These are phyloP conservation scores for Xiphophorus birchmanni DNA, from an alignment of 2,797 vertebrate genomes.

Conservation along the genomic window DNA sequence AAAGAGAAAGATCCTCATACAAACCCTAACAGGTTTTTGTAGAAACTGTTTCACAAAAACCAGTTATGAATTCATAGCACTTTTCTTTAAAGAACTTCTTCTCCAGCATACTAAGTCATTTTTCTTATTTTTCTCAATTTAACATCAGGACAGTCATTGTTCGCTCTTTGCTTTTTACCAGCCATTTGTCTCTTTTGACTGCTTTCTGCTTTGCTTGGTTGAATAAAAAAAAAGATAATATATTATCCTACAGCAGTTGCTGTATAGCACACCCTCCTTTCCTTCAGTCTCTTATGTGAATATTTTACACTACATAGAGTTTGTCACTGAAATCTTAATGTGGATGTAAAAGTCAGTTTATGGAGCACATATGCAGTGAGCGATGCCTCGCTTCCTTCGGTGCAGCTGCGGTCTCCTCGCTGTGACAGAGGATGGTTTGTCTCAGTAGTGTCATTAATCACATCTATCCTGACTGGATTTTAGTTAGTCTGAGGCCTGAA, in stretches of 20 bases:
- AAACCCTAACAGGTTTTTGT: constrained; percentile 13
- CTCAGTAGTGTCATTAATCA: constrained; percentile 45
- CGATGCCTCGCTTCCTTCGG: constrained; percentile 1
- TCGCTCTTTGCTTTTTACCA: constrained; percentile 47
- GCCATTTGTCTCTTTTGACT: constrained; percentile 51
- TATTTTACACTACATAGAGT: constrained; percentile 37
- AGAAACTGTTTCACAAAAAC: constrained; percentile 35
- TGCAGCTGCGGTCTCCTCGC: constrained; percentile 10
- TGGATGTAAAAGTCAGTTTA: constrained; percentile 25
- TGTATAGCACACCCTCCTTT: constrained; percentile 38
- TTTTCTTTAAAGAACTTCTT: constrained; percentile 35
- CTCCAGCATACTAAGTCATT: constrained; percentile 45
- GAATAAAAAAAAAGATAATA: constrained; percentile 46
- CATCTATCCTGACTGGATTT: constrained; percentile 36
- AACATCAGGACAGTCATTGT: constrained; percentile 52
- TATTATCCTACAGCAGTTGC: constrained; percentile 29
- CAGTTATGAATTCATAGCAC: constrained; percentile 37
- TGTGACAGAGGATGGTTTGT: constrained; percentile 27
- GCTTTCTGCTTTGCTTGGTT: constrained; percentile 43
- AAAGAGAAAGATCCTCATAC: constrained; percentile 8
- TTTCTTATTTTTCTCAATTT: constrained; percentile 48
- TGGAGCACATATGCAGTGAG: constrained; percentile 7
- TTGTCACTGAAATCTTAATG: constrained; percentile 9
- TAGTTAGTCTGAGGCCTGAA: constrained; percentile 40
- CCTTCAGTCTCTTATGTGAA: constrained; percentile 35